Base-by-base conservation (phyloP, 2,797 vertebrate genomes). In the Labeo calbasu region DNA sequence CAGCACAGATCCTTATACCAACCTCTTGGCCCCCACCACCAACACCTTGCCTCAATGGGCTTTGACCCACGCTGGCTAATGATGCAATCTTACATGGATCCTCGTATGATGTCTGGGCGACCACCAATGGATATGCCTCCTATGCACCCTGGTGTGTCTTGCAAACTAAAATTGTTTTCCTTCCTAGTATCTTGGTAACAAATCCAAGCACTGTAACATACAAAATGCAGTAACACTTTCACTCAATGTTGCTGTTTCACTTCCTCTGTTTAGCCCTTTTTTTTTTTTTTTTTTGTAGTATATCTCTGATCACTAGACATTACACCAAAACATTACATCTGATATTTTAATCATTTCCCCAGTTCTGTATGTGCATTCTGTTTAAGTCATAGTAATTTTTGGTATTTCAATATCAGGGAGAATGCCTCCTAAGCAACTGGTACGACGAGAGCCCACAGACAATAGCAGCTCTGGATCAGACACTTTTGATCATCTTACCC, bases 31-130 rank as follows among this genome's bases (percentile, higher is more conserved):
- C 97, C 98, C 19, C 98, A 96, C 86, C 95, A 95, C 23, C 96
- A 95, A 25, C 98, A 99, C 85, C 89, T 99, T 89, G 97, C 98
- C 81, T 97, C 98, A 2, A 98, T 99, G 97, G 97, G 97, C 7
- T 99, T 99, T 88, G 98, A 99, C 89, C 98, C 98, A 0, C 95
- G 98, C 83, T 99, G 98, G 98, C 94, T 99, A 36, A 98, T 99
- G 98, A 99, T 99, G 97, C 98, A 99, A 79, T 96, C 98, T 13
- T 99, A 99, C 88, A 98, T 99, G 96, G 98, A 99, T 89, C 98
- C 98, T 4, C 96, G 98, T 12, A 97, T 99, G 94, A 99, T 99
- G 90, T 97, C 98, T 0, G 97, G 97, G 36, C 96, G 98, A 14
- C 96, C 97, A 72, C 96, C 94, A 17, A 96, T 99, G 92, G 98